A percentile compares a stretch with the other conserved stretches of the same genome.
Evolutionary conservation across 2,797 vertebrate species (phyloP).

Genomic region (Enteromius anoplus): DNA sequence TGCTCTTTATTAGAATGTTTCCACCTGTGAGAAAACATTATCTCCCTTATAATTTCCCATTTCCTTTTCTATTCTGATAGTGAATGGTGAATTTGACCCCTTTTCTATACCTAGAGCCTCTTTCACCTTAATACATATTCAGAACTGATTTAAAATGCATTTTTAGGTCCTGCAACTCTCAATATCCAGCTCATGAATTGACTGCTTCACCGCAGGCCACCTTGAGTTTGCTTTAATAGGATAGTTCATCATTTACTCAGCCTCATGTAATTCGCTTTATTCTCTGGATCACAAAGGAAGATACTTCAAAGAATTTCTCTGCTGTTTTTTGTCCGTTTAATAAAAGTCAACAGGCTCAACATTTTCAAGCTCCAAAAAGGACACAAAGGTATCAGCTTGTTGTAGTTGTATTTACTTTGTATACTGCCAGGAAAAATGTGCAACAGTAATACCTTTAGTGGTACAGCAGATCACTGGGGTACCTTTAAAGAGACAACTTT

Average conservation of each 20-base stretch:
- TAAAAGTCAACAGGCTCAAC: not conserved
- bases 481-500: not conserved
- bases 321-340: not conserved
- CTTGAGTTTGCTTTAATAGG: not conserved
- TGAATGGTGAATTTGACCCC: slow-evolving; percentile 12
- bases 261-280: not conserved
- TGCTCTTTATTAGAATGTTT: slow-evolving; percentile 31
- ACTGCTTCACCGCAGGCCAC: not conserved
- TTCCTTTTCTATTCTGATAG: slow-evolving; percentile 1
- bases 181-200: slow-evolving; percentile 7
- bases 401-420: not conserved
- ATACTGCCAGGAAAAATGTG: not conserved
- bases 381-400: not conserved
- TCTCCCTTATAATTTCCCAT: slow-evolving; percentile 16
- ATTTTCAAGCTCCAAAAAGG: not conserved
- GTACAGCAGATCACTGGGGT: not conserved
- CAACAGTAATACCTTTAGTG: not conserved
- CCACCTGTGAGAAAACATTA: slow-evolving; percentile 16
- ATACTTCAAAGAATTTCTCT: not conserved
- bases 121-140: slow-evolving; percentile 33
- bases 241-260: not conserved
- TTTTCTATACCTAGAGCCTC: not conserved
- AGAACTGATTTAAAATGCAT: slow-evolving; percentile 33
- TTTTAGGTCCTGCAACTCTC: slow-evolving; percentile 4
- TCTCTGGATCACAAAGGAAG: not conserved